Evolutionary conservation across 2,113 vertebrate genomes (phyloP).

Genomic region (Serilophus lunatus): DNA sequence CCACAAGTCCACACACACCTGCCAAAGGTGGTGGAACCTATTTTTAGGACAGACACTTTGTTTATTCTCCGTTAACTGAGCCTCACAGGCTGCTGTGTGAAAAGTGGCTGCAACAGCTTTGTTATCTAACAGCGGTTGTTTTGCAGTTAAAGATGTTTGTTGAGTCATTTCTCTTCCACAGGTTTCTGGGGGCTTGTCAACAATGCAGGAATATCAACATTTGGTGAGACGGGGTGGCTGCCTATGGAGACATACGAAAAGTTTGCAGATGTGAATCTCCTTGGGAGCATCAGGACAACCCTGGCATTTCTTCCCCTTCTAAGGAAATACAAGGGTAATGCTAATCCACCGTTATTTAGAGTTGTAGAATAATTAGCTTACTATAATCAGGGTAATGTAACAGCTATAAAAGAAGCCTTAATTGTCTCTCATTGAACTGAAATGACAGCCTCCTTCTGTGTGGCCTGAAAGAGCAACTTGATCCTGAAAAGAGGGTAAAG

Average conservation of each 20-base stretch:
- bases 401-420: constrained; percentile 40
- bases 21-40: too few species aligned
- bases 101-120: too few species aligned
- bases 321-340: constrained; percentile 75
- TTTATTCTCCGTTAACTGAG: too few species aligned
- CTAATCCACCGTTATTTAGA: constrained; percentile 57
- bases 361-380: constrained; percentile 45
- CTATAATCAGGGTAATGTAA: constrained; percentile 29
- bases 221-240: constrained; percentile 79
- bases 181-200: constrained; percentile 64
- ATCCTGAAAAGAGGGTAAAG: constrained; percentile 3
- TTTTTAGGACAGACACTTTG: too few species aligned
- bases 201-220: constrained; percentile 68
- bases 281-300: constrained; percentile 76
- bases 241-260: constrained; percentile 68
- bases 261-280: constrained; percentile 75
- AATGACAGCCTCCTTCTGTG: constrained; percentile 26
- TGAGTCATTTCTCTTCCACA: background rate
- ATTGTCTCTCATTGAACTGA: constrained; percentile 34
- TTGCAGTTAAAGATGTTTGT: constrained; percentile 55
- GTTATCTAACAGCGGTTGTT: background rate
- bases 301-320: constrained; percentile 77
- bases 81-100: too few species aligned
- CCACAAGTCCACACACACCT: too few species aligned
- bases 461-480: constrained; percentile 21